phyloP scores from a whole-genome alignment of 2,113 vertebrate species.

The Nesogale talazaci region DNA sequence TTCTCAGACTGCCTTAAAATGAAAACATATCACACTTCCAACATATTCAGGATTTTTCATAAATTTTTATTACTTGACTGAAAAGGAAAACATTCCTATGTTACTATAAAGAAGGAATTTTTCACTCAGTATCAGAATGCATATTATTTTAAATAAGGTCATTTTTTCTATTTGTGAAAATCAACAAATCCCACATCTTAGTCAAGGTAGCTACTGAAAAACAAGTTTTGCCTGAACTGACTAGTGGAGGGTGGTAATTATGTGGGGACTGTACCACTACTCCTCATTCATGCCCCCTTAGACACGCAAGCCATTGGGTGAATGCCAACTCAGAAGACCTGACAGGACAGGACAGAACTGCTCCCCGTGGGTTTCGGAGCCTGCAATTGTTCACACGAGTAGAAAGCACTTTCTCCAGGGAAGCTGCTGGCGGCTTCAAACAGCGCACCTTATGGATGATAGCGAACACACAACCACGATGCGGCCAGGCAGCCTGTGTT shows the following conservation, averaged over 20 bases:
- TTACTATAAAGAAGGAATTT: not conserved
- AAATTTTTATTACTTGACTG: not conserved
- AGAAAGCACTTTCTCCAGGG: no score
- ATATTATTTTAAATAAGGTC: conserved; percentile 32
- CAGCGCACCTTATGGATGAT: no score
- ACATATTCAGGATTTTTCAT: not conserved
- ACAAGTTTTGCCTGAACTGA: not conserved
- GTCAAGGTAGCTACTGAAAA: not conserved
- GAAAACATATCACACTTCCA: not conserved
- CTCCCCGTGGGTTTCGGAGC: no score
- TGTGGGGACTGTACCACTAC: not conserved
- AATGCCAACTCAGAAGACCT: no score
- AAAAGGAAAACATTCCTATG: not conserved
- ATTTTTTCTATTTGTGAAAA: not conserved
- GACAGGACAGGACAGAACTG: no score
- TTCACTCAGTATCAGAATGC: not conserved
- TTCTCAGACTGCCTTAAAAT: not conserved
- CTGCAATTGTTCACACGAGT: no score
- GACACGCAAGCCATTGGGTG: no score
- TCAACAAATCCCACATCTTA: not conserved
- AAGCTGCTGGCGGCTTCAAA: no score
- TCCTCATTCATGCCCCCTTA: not conserved
- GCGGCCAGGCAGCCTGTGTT: not conserved
- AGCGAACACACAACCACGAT: no score
- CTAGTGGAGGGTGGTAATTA: not conserved